Percentiles rank a stretch among this genome's conserved stretches.
Evolutionary conservation across 1,140 invertebrate species (phyloP).

Genomic region (Dolichoris vasculosae): DNA sequence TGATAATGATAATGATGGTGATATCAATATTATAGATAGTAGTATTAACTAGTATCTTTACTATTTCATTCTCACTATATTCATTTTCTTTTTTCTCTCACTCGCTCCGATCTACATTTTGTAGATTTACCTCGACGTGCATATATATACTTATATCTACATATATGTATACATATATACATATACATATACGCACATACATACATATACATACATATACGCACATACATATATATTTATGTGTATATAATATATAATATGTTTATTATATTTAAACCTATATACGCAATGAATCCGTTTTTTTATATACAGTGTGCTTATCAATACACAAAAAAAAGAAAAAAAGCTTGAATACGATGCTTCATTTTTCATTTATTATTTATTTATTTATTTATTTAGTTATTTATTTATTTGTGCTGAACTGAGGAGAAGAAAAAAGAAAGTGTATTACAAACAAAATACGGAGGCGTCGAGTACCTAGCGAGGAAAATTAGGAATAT

Average conservation of each 20-base stretch:
- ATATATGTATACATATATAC: conserved; percentile 8
- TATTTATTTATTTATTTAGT: no score
- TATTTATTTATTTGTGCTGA: conserved; percentile 6
- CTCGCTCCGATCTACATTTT: conserved; percentile 28
- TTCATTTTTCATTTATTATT: conserved; percentile 15
- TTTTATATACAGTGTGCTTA: conserved; percentile 17
- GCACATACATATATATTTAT: conserved; percentile 46
- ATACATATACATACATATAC: conserved; percentile 29
- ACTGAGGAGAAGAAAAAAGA: conserved; percentile 43
- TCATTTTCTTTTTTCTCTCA: conserved; percentile 37
- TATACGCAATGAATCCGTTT: conserved; percentile 48
- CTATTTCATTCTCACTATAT: conserved; percentile 27
- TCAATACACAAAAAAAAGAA: conserved; percentile 1
- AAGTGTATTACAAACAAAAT: conserved; percentile 37
- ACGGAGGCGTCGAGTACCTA: conserved; percentile 8
- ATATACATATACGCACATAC: conserved; percentile 19
- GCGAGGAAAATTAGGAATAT: conserved; percentile 27
- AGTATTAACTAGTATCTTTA: conserved; percentile 33
- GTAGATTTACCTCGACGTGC: background rate
- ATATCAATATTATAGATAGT: conserved; percentile 54
- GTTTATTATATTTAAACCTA: conserved; percentile 51
- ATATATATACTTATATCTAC: conserved; percentile 36
- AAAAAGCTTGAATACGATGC: conserved; percentile 9
- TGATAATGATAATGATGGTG: conserved; percentile 53
- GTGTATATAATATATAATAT: conserved; percentile 52